Percentiles rank a stretch among this genome's conserved stretches.
These are phyloP conservation scores for Microplitis manilae DNA, from an alignment of 2,888 invertebrate genomes.

Conservation along the genomic window DNA sequence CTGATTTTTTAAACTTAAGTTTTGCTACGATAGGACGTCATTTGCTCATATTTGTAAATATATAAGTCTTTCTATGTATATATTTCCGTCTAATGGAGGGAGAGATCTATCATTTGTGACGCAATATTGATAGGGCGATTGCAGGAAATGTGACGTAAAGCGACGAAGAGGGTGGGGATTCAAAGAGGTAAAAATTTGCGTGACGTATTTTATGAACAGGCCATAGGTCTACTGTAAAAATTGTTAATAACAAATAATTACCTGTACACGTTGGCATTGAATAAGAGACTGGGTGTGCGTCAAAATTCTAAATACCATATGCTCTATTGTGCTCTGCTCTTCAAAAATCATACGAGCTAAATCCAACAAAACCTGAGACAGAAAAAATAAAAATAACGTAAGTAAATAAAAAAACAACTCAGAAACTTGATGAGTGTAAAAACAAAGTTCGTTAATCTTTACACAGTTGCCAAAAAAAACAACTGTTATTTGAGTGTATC, in stretches of 20 bases:
- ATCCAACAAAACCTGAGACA: slow-evolving; percentile 83
- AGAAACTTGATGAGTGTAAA: background rate
- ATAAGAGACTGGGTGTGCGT: slow-evolving; percentile 95
- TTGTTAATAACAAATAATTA: slow-evolving; percentile 61
- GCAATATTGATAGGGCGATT: no score
- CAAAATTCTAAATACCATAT: slow-evolving; percentile 93
- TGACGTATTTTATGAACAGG: no score
- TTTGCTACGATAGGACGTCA: no score
- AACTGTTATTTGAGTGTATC: background rate
- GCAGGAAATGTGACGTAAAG: no score
- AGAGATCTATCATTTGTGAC: no score
- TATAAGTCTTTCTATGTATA: no score
- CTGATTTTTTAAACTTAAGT: no score
- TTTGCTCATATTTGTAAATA: no score
- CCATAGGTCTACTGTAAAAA: no score
- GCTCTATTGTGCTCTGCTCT: slow-evolving; percentile 96
- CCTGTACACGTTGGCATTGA: slow-evolving; percentile 95
- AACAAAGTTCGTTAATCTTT: background rate
- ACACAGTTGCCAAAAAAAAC: background rate
- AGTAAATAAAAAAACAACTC: background rate
- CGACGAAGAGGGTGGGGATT: no score
- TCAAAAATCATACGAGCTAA: slow-evolving; percentile 97
- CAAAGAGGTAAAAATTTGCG: no score
- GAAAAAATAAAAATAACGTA: slow-evolving; percentile 6
- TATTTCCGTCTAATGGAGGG: no score